These are phyloP conservation scores for Desmophyllum pertusum DNA, from an alignment of 92 coral and sea anemone species.

Conservation along the genomic window DNA sequence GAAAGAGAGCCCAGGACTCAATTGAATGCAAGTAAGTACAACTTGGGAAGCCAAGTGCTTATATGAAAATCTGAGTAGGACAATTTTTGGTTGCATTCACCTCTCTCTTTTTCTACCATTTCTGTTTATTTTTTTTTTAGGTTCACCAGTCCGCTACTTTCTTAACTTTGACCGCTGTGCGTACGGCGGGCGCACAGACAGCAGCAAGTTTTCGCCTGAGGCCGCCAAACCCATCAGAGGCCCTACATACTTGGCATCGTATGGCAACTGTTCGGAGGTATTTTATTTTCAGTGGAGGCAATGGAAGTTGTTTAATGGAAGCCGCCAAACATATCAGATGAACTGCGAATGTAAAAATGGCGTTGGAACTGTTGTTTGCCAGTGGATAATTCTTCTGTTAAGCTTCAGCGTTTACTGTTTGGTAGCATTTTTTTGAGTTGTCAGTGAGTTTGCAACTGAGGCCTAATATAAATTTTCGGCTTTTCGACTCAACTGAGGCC, in stretches of 20 bases:
- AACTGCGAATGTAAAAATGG: slow-evolving; percentile 11
- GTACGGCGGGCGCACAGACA: slow-evolving; percentile 62
- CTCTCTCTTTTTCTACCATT: too few relatives aligned
- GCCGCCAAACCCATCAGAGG: slow-evolving; percentile 7
- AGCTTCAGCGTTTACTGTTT: slow-evolving; percentile 5
- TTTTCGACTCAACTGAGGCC: too few relatives aligned
- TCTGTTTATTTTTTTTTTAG: not conserved
- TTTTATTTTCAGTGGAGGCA: not conserved
- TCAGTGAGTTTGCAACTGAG: too few relatives aligned
- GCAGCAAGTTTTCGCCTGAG: slow-evolving; percentile 19
- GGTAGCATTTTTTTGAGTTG: not conserved
- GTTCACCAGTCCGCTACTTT: slow-evolving; percentile 46
- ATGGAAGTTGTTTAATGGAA: not conserved
- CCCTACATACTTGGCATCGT: slow-evolving; percentile 17
- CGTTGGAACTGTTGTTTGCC: not conserved
- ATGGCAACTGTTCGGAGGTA: slow-evolving; percentile 13
- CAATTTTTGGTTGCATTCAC: too few relatives aligned
- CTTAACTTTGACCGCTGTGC: slow-evolving; percentile 83
- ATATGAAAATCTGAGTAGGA: not conserved
- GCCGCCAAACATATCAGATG: not conserved
- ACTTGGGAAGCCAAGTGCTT: not conserved
- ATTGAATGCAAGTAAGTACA: not conserved
- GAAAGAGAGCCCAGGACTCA: not conserved
- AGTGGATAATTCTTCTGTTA: not conserved
- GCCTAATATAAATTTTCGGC: too few relatives aligned